A percentile compares a stretch with the other conserved stretches of the same genome.
Conservation (phyloP, 2,797 vertebrate species). For the Micropoecilia bifurca region DNA sequence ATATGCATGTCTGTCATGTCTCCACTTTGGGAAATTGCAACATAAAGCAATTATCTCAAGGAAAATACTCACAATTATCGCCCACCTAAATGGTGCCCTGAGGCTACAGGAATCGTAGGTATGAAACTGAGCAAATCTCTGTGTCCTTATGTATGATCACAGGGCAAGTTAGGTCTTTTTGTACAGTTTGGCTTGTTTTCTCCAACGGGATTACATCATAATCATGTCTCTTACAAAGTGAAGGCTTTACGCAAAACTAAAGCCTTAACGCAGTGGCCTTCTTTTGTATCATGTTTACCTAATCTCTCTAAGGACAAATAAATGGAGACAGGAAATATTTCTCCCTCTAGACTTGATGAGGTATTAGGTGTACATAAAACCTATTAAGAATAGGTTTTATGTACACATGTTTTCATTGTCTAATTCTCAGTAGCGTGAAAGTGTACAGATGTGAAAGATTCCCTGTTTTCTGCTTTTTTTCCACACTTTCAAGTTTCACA, state of each 20-base stretch:
- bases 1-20: conserved; percentile 54
- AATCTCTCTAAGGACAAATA: conserved; percentile 23
- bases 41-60: conserved; percentile 51
- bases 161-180: conserved; percentile 31
- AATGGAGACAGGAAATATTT: conserved; percentile 10
- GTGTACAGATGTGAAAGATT: neutral
- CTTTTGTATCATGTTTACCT: conserved; percentile 21
- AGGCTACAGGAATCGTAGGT: conserved; percentile 43
- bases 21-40: conserved; percentile 57
- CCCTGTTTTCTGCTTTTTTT: neutral
- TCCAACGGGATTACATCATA: conserved; percentile 31
- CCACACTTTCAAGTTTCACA: neutral
- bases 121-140: conserved; percentile 31
- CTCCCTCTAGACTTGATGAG: conserved; percentile 6
- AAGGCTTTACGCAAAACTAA: conserved; percentile 29
- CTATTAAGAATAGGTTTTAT: conserved; percentile 12
- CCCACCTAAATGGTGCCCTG: conserved; percentile 35
- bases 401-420: neutral
- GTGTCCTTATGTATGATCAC: conserved; percentile 42
- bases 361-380: neutral
- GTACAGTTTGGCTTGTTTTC: conserved; percentile 37
- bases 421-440: neutral
- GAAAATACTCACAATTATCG: conserved; percentile 42
- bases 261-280: neutral
- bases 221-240: conserved; percentile 32